These are phyloP conservation scores for Psococerastis gibbosa DNA, from an alignment of 2,888 invertebrate genomes.

Conservation along the genomic window DNA sequence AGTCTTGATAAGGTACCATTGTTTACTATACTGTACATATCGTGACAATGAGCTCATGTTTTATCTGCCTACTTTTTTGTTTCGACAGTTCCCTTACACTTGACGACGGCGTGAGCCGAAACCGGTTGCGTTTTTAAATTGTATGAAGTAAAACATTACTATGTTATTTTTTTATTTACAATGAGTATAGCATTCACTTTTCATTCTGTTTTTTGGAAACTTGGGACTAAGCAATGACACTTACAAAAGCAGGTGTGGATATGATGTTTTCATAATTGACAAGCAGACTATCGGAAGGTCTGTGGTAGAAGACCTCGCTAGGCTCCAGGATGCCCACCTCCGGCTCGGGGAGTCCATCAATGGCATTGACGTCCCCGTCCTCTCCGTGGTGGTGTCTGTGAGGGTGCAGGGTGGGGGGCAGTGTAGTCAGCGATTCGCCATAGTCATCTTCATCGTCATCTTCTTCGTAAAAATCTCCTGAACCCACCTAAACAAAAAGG, in stretches of 20 bases:
- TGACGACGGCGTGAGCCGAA: no score
- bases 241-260: slow-evolving; percentile 7
- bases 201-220: no score
- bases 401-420: slow-evolving; percentile 22
- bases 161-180: no score
- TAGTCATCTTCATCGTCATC: slow-evolving; percentile 24
- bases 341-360: slow-evolving; percentile 16
- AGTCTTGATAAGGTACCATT: no score
- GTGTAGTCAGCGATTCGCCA: slow-evolving; percentile 20
- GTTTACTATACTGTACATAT: no score
- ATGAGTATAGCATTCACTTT: no score
- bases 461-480: slow-evolving; percentile 15
- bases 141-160: no score
- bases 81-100: no score
- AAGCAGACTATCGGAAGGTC: slow-evolving; percentile 13
- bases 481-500: slow-evolving; percentile 15
- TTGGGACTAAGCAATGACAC: no score
- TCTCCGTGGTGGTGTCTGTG: slow-evolving; percentile 31
- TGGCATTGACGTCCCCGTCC: slow-evolving; percentile 14
- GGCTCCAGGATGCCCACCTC: slow-evolving; percentile 14
- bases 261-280: slow-evolving; percentile 24
- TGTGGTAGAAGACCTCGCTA: slow-evolving; percentile 13
- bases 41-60: no score
- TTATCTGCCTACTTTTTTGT: no score
- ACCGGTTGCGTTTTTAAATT: no score